Percentiles rank a stretch among this genome's conserved stretches.
Evolutionary conservation across 2,888 invertebrate genomes (phyloP).

Genomic region (Gandaritis pyraliata): DNA sequence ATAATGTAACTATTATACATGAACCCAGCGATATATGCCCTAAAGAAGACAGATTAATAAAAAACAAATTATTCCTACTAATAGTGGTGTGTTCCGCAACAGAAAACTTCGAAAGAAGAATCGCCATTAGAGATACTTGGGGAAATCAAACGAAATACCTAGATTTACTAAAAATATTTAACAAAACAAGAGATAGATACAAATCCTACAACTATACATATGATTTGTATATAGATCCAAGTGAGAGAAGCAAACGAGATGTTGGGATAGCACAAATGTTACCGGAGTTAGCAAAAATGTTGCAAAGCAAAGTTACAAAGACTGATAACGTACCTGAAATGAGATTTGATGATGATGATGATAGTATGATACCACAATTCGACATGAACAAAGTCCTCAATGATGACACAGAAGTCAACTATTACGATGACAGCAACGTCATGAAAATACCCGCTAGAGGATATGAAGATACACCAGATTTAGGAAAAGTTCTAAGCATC

Average conservation of each 20-base stretch:
- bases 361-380: slow-evolving; percentile 67
- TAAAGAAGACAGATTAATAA: slow-evolving; percentile 46
- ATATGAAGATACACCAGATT: slow-evolving; percentile 59
- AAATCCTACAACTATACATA: slow-evolving; percentile 70
- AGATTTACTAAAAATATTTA: slow-evolving; percentile 58
- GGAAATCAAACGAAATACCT: slow-evolving; percentile 78
- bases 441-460: slow-evolving; percentile 79
- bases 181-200: slow-evolving; percentile 60
- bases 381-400: slow-evolving; percentile 74
- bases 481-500: slow-evolving; percentile 59
- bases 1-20: slow-evolving; percentile 87
- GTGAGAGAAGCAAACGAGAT: slow-evolving; percentile 56
- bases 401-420: slow-evolving; percentile 50
- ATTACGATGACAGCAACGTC: slow-evolving; percentile 69
- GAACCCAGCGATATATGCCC: slow-evolving; percentile 84
- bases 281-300: slow-evolving; percentile 61
- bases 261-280: slow-evolving; percentile 61
- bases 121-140: slow-evolving; percentile 90
- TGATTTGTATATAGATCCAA: slow-evolving; percentile 56
- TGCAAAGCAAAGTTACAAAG: slow-evolving; percentile 55
- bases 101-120: slow-evolving; percentile 86
- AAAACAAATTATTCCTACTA: slow-evolving; percentile 84
- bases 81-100: slow-evolving; percentile 91
- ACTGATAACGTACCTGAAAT: slow-evolving; percentile 58
- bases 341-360: slow-evolving; percentile 66